Evolutionary conservation across 2,888 invertebrate genomes (phyloP), one percentile per base, ranked within the genome.

Genomic region (Phengaris alcon): DNA sequence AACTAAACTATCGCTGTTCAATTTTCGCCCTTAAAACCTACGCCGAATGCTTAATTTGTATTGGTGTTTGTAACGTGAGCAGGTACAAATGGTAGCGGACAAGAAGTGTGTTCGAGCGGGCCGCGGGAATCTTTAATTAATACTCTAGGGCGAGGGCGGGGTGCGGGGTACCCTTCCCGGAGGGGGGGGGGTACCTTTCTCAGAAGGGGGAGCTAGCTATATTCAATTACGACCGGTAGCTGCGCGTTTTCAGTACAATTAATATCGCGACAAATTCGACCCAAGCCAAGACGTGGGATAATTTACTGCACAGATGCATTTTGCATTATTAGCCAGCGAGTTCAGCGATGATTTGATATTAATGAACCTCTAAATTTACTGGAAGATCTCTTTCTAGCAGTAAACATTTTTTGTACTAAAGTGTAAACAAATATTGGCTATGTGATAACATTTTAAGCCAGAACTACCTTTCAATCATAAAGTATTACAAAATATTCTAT

Each of bases 51-150:
- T 88, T 86, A 89, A 85, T 88, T 90, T 89, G 85, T 86, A 81
- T 84, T 85, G 86, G 84, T 86, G 82, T 81, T 81, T 79, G 80
- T 80, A 79, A 82, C 75, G 83, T 84, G 85, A 86, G 85, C 86
- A 88, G 85, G 86, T 86, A 88, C 86, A 81, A 79, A 79, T 82
- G 80, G 81, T 82, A 82, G 80, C 79, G 77, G 77, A 79, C 78
- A 78, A 79, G 74, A 72, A 79, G 81, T 80, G 77, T 75, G 79
- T 79, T 80, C 84, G 86, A 86, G 86, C 86, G 87, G 86, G 86
- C 88, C 85, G 88, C 88, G 88, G 88, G 90, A 88, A 90, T 88
- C 89, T 90, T 89, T 91, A 92, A 92, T 92, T 91, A 91, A 92
- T 91, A 88, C 87, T 82, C 87, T 86, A 88, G 85, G 88, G 87